Conservation (phyloP, 2,888 invertebrate species). For the Epiperipatus broadwayi region DNA sequence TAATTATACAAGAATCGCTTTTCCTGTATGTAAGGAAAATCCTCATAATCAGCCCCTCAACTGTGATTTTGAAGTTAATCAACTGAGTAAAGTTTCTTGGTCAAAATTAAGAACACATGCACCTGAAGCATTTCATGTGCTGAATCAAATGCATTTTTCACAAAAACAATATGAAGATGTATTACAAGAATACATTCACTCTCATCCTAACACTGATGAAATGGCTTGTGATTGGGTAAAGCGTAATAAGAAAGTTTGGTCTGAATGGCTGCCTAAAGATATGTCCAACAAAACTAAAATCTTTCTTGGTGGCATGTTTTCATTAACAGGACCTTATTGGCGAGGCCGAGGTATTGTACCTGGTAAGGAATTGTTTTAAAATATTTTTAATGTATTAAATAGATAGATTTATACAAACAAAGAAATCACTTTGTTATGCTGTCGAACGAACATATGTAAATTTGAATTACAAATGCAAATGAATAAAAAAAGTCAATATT, state of each 20-base stretch:
- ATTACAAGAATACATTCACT: too few relatives aligned
- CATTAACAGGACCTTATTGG: constrained; percentile 40
- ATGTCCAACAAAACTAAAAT: constrained; percentile 30
- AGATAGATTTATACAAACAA: too few relatives aligned
- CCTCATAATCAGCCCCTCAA: constrained; percentile 21
- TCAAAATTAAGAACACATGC: constrained; percentile 36
- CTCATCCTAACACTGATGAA: constrained; percentile 24
- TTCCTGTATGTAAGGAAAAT: constrained; percentile 41
- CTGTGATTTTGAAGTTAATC: constrained; percentile 48
- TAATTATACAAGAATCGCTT: constrained; percentile 37
- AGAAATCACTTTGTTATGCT: too few relatives aligned
- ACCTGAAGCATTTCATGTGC: constrained; percentile 26
- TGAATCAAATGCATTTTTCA: constrained; percentile 23
- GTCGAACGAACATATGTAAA: too few relatives aligned
- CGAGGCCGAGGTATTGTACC: constrained; percentile 39
- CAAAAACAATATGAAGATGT: too few relatives aligned
- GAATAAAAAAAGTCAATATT: too few relatives aligned
- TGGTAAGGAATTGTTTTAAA: too few relatives aligned
- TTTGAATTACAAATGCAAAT: too few relatives aligned
- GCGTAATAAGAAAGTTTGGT: constrained; percentile 32
- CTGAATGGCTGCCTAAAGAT: constrained; percentile 28
- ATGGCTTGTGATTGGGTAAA: constrained; percentile 49
- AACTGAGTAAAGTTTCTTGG: constrained; percentile 47
- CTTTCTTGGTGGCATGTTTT: constrained; percentile 49
- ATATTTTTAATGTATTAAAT: too few relatives aligned